Base-by-base conservation (phyloP, 2,888 invertebrate genomes). In the Saturnia japonica region DNA sequence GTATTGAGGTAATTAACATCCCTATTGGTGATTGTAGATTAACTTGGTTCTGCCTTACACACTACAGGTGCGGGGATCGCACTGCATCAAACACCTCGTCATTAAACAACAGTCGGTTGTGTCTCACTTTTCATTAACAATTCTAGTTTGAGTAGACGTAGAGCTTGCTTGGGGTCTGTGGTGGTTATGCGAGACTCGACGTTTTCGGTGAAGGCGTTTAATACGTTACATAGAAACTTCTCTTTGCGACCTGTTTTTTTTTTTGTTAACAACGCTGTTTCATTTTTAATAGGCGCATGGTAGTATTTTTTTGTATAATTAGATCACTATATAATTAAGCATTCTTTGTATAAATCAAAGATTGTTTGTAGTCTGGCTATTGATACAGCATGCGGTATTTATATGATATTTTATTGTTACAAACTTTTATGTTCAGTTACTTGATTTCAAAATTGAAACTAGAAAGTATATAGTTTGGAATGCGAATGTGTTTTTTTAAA, bases 1-100 rank as follows among this genome's bases (percentile, higher is more conserved):
- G 89, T 93, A 87, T 92, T 92, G 94, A 94, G 94, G 94, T 94
- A 94, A 94, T 93, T 94, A 93, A 93, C 92, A 54, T 93, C 90
- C 85, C 91, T 93, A 92, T 90, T 92, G 93, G 93, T 92, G 93
- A 89, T 88, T 88, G 93, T 92, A 92, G 91, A 85, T 82, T 88
- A 89, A 88, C 87, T 86, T 84, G 89, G 85, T 90, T 91, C 28
- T 88, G 89, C 87, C 79, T 85, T 81, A 82, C 81, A 82, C 81
- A 83, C 78, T 78, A 83, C 84, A 86, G 88, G 86, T 84, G 85
- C 80, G 77, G 84, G 82, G 57, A 73, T 77, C 76, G 73, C 76
- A 78, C 76, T 72, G 79, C 77, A 76, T 68, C 54, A 22, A 28
- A 60, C 76, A 76, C 75, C 73, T 67, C 68, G 73, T 47, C 68